phyloP scores from a whole-genome alignment of 2,797 vertebrate genomes.

The Mallotus villosus region DNA sequence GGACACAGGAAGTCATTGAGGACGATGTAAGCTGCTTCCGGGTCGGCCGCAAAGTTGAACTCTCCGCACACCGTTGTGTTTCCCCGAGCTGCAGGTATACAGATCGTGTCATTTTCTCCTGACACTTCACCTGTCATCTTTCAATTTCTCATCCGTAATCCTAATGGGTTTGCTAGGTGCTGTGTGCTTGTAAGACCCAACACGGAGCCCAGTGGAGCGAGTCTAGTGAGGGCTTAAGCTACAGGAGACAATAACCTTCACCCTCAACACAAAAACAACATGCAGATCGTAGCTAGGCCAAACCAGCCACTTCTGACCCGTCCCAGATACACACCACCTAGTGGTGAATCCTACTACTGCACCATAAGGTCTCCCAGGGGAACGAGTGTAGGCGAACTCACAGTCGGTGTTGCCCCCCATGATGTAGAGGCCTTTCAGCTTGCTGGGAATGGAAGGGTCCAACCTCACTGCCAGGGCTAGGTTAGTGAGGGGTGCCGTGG shows the following conservation, averaged over 20 bases:
- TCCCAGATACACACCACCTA: too few species aligned
- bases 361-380: background rate
- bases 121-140: too few species aligned
- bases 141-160: too few species aligned
- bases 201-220: too few species aligned
- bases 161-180: too few species aligned
- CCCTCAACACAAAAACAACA: too few species aligned
- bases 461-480: constrained; percentile 77
- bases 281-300: too few species aligned
- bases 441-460: constrained; percentile 73
- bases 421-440: constrained; percentile 74
- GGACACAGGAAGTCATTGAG: constrained; percentile 78
- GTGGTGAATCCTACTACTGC: too few species aligned
- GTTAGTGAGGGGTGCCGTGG: constrained; percentile 80
- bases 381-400: constrained; percentile 43
- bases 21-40: constrained; percentile 81
- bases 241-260: too few species aligned
- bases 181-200: too few species aligned
- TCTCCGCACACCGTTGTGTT: constrained; percentile 76
- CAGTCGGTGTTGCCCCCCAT: constrained; percentile 82
- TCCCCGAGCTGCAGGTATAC: constrained; percentile 67
- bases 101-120: background rate
- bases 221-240: too few species aligned
- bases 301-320: too few species aligned
- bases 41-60: constrained; percentile 80